Conservation (phyloP, 2,797 vertebrate genomes). For the Notoglanidium macrostoma region DNA sequence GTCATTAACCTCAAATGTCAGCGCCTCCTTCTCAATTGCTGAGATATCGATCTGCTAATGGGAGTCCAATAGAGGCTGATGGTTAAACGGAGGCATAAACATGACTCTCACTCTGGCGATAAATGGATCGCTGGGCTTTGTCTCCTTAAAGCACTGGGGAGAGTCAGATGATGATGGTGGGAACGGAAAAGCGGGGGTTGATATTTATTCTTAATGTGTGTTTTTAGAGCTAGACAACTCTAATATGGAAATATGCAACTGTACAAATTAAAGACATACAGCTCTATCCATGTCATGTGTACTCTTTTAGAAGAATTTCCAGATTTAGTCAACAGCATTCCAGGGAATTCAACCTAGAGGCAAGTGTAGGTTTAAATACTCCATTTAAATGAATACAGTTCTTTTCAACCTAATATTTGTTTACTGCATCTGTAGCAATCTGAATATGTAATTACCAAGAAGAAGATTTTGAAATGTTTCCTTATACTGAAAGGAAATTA, state of each 20-base stretch:
- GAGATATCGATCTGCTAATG: conserved; percentile 69
- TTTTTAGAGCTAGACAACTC: neutral
- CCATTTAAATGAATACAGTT: neutral
- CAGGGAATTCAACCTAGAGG: neutral
- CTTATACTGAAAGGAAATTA: neutral
- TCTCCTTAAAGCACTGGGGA: conserved; percentile 28
- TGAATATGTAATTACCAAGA: neutral
- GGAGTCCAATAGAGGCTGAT: conserved; percentile 62
- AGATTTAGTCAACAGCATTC: neutral
- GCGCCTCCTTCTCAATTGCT: conserved; percentile 58
- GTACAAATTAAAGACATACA: neutral
- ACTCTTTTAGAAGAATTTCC: neutral
- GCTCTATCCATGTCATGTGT: no score
- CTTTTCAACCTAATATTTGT: neutral
- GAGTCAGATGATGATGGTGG: conserved; percentile 26
- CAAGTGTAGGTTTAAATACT: neutral
- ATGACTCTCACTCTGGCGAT: conserved; percentile 56
- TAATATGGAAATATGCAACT: neutral
- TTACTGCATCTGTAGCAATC: neutral
- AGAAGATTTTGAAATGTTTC: neutral
- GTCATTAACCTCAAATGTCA: conserved; percentile 67
- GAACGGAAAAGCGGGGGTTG: neutral
- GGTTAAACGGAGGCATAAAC: conserved; percentile 64
- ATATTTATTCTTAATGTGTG: neutral
- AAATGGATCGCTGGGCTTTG: conserved; percentile 40